phyloP scores from a whole-genome alignment of 2,113 vertebrate species.

The Ptyas mucosa region DNA sequence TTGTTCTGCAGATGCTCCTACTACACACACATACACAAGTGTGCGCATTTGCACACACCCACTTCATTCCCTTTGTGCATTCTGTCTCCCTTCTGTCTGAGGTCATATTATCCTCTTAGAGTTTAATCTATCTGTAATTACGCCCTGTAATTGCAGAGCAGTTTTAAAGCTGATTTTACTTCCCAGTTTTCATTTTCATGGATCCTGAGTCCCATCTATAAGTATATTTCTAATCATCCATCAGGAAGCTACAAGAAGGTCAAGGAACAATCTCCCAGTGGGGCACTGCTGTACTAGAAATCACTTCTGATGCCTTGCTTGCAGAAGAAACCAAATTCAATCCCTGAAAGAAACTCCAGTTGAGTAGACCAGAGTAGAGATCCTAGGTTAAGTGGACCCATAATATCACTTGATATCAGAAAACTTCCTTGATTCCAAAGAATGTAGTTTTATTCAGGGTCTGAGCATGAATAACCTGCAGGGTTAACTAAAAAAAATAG shows the following conservation, averaged over 20 bases:
- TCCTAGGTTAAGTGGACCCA: background rate
- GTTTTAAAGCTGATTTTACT: background rate
- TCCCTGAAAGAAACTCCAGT: background rate
- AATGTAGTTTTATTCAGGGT: background rate
- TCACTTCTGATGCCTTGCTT: background rate
- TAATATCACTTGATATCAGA: background rate
- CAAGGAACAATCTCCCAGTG: background rate
- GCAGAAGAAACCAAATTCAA: background rate
- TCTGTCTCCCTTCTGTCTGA: background rate
- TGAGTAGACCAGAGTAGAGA: background rate
- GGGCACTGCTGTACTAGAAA: background rate
- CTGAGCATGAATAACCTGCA: background rate
- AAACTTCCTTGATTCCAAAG: background rate
- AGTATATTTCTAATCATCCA: conserved; percentile 8
- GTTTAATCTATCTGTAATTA: background rate
- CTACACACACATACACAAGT: background rate
- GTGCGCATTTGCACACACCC: background rate
- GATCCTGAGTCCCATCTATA: background rate
- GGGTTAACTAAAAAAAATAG: background rate
- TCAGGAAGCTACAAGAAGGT: background rate
- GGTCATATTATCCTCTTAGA: background rate
- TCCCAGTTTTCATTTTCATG: background rate
- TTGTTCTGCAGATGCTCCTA: background rate
- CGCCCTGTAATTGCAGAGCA: background rate
- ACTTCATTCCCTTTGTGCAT: background rate